Conservation (phyloP, 1,140 invertebrate species). For the Steinernema feltiae region DNA sequence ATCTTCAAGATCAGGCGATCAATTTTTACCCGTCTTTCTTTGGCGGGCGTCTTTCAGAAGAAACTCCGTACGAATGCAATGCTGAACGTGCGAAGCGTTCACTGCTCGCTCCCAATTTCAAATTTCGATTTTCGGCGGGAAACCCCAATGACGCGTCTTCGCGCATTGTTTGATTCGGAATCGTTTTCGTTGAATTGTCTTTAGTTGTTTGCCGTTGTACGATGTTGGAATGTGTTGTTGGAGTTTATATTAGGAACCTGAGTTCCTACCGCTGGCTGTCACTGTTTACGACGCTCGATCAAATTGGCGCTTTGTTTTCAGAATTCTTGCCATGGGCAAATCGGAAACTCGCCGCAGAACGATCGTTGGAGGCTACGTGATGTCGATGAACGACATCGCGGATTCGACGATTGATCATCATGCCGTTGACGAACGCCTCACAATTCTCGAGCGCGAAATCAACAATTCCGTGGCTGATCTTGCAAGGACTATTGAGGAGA, state of each 20-base stretch:
- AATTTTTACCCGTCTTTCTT: too few relatives aligned
- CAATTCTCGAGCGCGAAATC: neutral
- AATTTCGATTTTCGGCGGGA: neutral
- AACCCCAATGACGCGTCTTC: neutral
- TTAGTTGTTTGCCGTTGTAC: neutral
- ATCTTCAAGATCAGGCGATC: too few relatives aligned
- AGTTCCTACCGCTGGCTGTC: neutral
- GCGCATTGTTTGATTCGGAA: neutral
- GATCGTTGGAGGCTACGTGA: neutral
- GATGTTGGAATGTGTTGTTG: neutral
- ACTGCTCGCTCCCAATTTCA: neutral
- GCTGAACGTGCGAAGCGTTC: neutral
- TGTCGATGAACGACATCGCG: neutral
- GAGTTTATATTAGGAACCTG: neutral
- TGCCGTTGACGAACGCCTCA: neutral
- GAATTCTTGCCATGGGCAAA: neutral
- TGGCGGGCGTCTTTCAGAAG: too few relatives aligned
- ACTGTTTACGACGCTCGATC: neutral
- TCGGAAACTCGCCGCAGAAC: neutral
- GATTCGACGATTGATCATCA: neutral
- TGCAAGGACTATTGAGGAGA: neutral
- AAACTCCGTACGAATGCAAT: too few relatives aligned
- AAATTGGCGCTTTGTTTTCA: neutral
- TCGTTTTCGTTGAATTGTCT: neutral
- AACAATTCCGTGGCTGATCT: conserved; percentile 4